Conservation (phyloP, 2,113 vertebrate species). For the Gavialis gangeticus region DNA sequence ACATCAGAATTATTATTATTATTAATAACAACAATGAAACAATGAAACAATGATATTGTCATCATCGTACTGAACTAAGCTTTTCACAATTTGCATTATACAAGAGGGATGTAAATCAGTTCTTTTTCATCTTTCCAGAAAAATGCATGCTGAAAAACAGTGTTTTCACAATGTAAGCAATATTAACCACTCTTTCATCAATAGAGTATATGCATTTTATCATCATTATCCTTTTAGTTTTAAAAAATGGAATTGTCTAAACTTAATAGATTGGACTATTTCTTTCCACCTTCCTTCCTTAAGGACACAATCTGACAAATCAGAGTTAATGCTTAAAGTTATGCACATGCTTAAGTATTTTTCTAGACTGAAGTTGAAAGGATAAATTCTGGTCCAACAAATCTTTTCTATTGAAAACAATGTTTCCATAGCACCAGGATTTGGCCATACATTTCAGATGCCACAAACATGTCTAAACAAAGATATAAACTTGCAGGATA, state of each 20-base stretch:
- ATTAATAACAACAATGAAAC: too few relatives aligned
- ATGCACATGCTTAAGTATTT: neutral
- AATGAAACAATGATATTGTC: too few relatives aligned
- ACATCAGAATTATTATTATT: neutral
- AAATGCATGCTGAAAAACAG: neutral
- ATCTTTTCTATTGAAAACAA: neutral
- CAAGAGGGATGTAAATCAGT: neutral
- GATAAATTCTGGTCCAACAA: neutral
- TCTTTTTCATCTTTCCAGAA: neutral
- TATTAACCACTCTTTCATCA: neutral
- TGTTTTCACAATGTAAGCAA: neutral
- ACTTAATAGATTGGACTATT: neutral
- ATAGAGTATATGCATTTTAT: neutral
- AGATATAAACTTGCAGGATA: neutral
- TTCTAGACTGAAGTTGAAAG: neutral
- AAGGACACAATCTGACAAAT: neutral
- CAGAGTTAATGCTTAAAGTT: neutral
- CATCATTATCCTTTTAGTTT: neutral
- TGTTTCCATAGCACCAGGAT: neutral
- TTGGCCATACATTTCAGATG: neutral
- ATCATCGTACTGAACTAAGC: neutral
- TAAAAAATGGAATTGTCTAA: neutral
- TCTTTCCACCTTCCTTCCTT: neutral
- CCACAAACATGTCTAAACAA: neutral
- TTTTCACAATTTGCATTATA: neutral